Base-by-base conservation (phyloP, 1,140 invertebrate species). In the Andrena cerasifolii region DNA sequence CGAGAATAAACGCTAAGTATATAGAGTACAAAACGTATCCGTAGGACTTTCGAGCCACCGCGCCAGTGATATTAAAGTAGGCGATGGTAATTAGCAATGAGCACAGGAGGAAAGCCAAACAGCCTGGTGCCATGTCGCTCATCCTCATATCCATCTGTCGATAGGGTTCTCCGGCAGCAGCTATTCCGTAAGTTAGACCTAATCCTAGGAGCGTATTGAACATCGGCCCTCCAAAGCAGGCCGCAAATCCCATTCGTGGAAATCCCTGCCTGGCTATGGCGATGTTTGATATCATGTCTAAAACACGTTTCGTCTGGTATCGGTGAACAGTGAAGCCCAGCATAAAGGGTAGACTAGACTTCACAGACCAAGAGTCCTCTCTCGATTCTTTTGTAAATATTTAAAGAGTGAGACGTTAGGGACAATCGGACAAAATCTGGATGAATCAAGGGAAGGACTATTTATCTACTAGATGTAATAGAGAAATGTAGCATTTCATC, bases 161-260 rank as follows among this genome's bases (percentile, higher is more conserved):
- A n/a, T 87, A 73, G 1, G 83, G 68, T 6, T 80, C 43, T 16
- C 33, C 21, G 4, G 24, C 53, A 4, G 89, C 85, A 2, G 86
- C 73, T 36, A 89, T 83, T 5, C 87, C 84, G 40, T 89, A 92
- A 26, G 88, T 90, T 47, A 92, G 74, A 47, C 91, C 81, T 91
- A 92, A 76, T 58, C 92, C 91, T 33, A 93, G n/a, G 2, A 93
- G 88, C 12, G 92, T 95, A 93, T 95, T 96, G 85, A 96, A 95
- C 75, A 96, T 90, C 12, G 95, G 95, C 47, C 95, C 95, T 36
- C 95, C 96, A 86, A 95, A 95, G 76, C 95, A 96, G 2, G 95
- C 96, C 3, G 95, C 93, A 79, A 95, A 95, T 3, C 94, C 96
- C 94, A 96, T 96, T 72, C 94, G 90, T 0, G 95, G 94, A 88